Evolutionary conservation across 2,113 vertebrate genomes (phyloP).

Genomic region (Mastomys natalensis): DNA sequence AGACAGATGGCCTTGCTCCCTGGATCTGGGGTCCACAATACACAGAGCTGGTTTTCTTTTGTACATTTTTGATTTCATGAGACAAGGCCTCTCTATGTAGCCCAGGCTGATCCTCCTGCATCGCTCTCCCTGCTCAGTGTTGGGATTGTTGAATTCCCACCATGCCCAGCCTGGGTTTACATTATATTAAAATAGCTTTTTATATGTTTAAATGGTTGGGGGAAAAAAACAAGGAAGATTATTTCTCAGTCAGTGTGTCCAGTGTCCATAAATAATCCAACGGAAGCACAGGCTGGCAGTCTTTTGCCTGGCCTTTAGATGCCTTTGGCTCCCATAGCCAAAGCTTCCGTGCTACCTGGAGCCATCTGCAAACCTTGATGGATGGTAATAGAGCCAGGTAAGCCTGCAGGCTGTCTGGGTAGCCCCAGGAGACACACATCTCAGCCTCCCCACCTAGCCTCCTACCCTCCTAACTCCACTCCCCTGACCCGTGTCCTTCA

Average conservation of each 20-base stretch:
- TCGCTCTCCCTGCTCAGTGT: not conserved
- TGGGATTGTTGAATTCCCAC: not conserved
- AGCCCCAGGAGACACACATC: not conserved
- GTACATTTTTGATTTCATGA: not conserved
- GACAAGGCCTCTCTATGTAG: not conserved
- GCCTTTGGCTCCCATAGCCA: not conserved
- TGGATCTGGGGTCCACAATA: not conserved
- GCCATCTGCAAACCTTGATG: not conserved
- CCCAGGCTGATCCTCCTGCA: not conserved
- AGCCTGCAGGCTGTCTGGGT: not conserved
- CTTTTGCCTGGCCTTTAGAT: not conserved
- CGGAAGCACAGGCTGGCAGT: fast-evolving
- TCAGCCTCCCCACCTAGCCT: not conserved
- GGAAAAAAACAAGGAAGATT: not conserved
- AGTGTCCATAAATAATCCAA: fast-evolving
- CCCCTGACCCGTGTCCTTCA: not conserved
- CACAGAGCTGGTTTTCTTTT: not conserved
- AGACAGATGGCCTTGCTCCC: not conserved
- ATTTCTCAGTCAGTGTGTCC: no score
- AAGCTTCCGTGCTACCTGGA: no score
- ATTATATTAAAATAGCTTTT: not conserved
- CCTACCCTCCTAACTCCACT: not conserved
- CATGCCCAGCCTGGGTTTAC: not conserved
- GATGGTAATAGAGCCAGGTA: fast-evolving
- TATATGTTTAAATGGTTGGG: not conserved